Evolutionary conservation across 1,140 invertebrate genomes (phyloP).

Genomic region (Trichonephila clavata): DNA sequence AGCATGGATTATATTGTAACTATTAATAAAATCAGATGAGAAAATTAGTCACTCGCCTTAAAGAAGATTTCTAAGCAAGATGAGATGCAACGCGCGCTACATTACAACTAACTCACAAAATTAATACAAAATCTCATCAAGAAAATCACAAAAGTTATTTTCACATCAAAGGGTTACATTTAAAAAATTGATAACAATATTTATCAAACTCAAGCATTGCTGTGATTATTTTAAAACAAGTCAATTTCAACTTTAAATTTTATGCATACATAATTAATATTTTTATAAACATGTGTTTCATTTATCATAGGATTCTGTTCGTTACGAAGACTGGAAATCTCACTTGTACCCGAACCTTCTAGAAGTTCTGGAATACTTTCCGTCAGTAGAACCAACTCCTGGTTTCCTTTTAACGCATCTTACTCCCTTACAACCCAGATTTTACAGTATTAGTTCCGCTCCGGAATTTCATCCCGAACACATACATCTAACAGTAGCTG

Average conservation of each 20-base stretch:
- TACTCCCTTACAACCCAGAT: conserved; percentile 93
- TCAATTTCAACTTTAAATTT: background rate
- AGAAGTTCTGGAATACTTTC: conserved; percentile 94
- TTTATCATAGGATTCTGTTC: conserved; percentile 87
- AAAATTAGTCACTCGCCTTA: too few relatives aligned
- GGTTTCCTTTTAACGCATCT: conserved; percentile 91
- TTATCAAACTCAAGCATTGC: too few relatives aligned
- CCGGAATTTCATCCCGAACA: conserved; percentile 88
- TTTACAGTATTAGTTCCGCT: conserved; percentile 97
- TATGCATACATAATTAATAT: background rate
- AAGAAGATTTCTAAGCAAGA: too few relatives aligned
- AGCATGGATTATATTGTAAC: too few relatives aligned
- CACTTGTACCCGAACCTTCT: conserved; percentile 91
- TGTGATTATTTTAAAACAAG: too few relatives aligned
- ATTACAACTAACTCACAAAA: too few relatives aligned
- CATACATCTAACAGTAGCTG: conserved; percentile 94
- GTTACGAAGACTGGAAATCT: conserved; percentile 97
- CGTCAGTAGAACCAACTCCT: conserved; percentile 90
- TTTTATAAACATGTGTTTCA: conserved; percentile 38
- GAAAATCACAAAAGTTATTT: too few relatives aligned
- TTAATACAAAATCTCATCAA: too few relatives aligned
- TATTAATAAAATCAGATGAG: too few relatives aligned
- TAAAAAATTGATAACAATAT: too few relatives aligned
- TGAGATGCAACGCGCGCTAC: too few relatives aligned
- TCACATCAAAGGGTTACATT: too few relatives aligned